Percentiles rank a stretch among this genome's conserved stretches.
phyloP scores from a whole-genome alignment of 2,113 vertebrate genomes.

The Pomatorhinus ruficollis region DNA sequence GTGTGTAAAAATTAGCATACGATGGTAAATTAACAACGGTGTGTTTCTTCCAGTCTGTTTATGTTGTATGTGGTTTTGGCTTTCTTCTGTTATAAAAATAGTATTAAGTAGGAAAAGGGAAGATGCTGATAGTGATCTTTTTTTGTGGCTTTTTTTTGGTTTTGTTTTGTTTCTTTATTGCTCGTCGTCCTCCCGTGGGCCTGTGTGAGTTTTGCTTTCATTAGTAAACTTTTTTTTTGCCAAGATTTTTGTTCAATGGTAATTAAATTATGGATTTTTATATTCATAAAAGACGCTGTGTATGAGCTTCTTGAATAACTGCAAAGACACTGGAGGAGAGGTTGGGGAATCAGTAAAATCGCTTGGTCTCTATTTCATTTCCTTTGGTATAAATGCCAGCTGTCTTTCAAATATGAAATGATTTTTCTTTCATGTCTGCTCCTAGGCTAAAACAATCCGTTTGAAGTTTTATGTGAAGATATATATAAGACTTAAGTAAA shows the following conservation, averaged over 20 bases:
- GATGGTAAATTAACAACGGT: neutral
- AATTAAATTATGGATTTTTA: neutral
- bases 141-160: neutral
- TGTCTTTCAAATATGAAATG: constrained; percentile 66
- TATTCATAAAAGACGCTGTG: neutral
- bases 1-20: neutral
- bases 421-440: constrained; percentile 66
- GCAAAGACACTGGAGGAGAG: neutral
- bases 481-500: constrained; percentile 62
- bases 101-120: neutral
- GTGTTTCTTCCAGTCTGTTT: neutral
- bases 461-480: constrained; percentile 61
- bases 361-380: constrained; percentile 62
- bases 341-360: constrained; percentile 16
- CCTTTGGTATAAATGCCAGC: constrained; percentile 54
- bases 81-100: neutral
- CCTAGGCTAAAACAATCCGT: constrained; percentile 55
- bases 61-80: neutral
- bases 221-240: constrained; percentile 49
- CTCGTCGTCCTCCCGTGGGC: neutral
- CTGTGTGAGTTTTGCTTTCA: neutral
- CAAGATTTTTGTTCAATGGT: neutral
- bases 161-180: neutral
- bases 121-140: neutral
- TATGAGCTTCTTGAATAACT: neutral